Evolutionary conservation across 1,140 invertebrate genomes (phyloP).

Genomic region (Frieseomelitta varia): DNA sequence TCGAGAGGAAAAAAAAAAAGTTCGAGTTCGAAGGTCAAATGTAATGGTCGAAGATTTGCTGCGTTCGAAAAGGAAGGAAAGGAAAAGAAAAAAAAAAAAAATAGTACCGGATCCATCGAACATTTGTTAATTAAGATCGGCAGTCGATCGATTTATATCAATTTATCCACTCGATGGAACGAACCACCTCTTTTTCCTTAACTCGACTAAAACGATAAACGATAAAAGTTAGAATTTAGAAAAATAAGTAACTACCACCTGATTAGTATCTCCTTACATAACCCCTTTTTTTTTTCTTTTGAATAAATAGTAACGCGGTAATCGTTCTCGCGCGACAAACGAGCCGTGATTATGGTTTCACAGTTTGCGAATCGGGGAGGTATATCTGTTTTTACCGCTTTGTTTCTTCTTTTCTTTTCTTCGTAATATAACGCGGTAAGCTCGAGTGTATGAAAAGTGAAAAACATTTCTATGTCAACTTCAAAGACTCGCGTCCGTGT

Average conservation of each 20-base stretch:
- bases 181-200: not conserved
- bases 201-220: not conserved
- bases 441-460: slow-evolving; percentile 35
- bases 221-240: slow-evolving; percentile 3
- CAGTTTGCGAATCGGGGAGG: slow-evolving; percentile 16
- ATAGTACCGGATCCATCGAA: not conserved
- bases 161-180: not conserved
- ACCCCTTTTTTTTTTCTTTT: not conserved
- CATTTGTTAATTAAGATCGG: not conserved
- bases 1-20: slow-evolving; percentile 19
- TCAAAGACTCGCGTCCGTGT: not conserved
- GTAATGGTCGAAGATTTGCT: not conserved
- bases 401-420: no score
- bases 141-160: not conserved
- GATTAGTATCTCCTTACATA: not conserved
- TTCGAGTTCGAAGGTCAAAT: slow-evolving; percentile 20
- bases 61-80: slow-evolving; percentile 7
- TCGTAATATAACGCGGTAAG: not conserved
- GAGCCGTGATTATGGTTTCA: slow-evolving; percentile 23
- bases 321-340: not conserved
- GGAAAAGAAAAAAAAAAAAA: not conserved
- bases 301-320: slow-evolving; percentile 20
- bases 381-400: not conserved
- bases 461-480: slow-evolving; percentile 25
- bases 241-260: slow-evolving; percentile 15